Base-by-base conservation (phyloP, 2,888 invertebrate species). In the Ornithoptera alexandrae region DNA sequence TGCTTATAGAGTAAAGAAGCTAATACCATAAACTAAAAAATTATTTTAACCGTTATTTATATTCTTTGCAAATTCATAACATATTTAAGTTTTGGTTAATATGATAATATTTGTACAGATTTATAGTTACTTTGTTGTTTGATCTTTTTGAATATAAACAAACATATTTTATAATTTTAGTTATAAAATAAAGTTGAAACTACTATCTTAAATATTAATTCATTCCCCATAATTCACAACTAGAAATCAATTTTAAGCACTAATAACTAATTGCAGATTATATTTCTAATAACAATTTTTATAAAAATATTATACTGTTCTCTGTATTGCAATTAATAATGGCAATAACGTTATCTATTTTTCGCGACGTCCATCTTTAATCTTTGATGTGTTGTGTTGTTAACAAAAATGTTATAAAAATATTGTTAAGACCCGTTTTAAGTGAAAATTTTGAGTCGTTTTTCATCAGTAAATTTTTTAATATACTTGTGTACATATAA, bases 381-480 rank as follows among this genome's bases (percentile, higher is more conserved):
- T 88, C 85, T 85, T 88, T 89, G 88, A 87, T 91, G 90, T 91
- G 87, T 90, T 91, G 88, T 91, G 88, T 89, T 90, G 86, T 88
- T 87, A 82, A 76, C 79, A 82, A 86, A 87, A 87, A 84, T 85
- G 78, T 80, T 81, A 80, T 76, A 84, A 82, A 83, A 81, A 79
- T 80, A 81, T 75, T 81, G 74, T 72, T 74, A 73, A 65, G 70
- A 69, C 71, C 71, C 72, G 66, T 73, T 72, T 74, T 72, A 67
- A 72, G 56, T 67, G 62, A 71, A 72, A 63, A 72, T 72, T 72
- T 71, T 73, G 69, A 73, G 71, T 71, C 69, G 73, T 72, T 70
- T 73, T 72, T 61, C 65, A 75, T 69, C 75, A 72, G 70, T 67
- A 73, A 74, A 74, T 72, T 78, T 76, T 74, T 80, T 79, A 72